Evolutionary conservation across 2,888 invertebrate species (phyloP).

Genomic region (Pristionchus arcanus): DNA sequence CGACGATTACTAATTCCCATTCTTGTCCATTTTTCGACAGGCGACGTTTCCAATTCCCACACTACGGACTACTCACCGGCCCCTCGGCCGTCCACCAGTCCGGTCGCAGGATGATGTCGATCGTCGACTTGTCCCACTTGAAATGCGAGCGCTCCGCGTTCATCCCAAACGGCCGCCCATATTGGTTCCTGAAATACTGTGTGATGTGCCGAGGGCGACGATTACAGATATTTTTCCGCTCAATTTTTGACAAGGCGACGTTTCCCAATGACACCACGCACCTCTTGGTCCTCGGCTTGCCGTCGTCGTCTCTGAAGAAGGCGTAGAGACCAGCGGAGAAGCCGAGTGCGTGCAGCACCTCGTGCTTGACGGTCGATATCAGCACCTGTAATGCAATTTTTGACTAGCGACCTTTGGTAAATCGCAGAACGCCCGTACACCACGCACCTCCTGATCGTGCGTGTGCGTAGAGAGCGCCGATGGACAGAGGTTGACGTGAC

Average conservation of each 20-base stretch:
- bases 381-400: constrained; percentile 80
- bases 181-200: constrained; percentile 67
- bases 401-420: constrained; percentile 6
- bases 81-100: constrained; percentile 88
- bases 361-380: constrained; percentile 97
- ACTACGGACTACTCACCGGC: constrained; percentile 27
- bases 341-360: constrained; percentile 96
- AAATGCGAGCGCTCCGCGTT: constrained; percentile 82
- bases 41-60: background rate
- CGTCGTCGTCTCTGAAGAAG: constrained; percentile 88
- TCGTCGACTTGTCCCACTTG: constrained; percentile 94
- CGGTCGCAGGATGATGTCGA: constrained; percentile 85
- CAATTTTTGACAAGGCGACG: background rate
- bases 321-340: constrained; percentile 97
- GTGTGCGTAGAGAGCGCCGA: constrained; percentile 92
- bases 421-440: constrained; percentile 56
- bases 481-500: constrained; percentile 98
- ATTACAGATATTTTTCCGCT: background rate
- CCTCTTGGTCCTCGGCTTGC: constrained; percentile 84
- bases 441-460: constrained; percentile 87
- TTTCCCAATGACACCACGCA: constrained; percentile 47
- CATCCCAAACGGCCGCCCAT: constrained; percentile 72
- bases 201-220: background rate
- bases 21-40: background rate
- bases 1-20: background rate